Evolutionary conservation across 2,797 vertebrate species (phyloP), one percentile per base, ranked within the genome.

Genomic region (Hozukius guyotensis): DNA sequence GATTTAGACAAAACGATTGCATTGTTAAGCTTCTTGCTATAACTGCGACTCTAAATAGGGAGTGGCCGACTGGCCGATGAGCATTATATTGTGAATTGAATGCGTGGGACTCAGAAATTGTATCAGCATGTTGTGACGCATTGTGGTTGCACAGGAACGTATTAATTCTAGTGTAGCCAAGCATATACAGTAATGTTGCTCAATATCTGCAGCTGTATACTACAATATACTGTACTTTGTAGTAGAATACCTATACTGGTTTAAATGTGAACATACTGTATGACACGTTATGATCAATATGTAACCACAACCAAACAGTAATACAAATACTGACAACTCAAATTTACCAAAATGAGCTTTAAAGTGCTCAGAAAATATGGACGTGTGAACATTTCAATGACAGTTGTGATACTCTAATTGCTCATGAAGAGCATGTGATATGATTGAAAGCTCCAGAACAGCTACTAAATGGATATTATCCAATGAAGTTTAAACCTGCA

Each of bases 81-180:
- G 56, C n/a, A 16, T 31, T 32, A 36, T 11, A 4, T 20, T 63
- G 27, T 3, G 5, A 71, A 29, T 29, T 53, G 27, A 42, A 67
- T 12, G 1, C 6, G 2, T 29, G 52, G 29, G 64, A 59, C 16
- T 75, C 20, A 25, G 67, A 38, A 6, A 12, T 29, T 75, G 34
- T 36, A 61, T n/a, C 8, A 1, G 75, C 81, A 76, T 75, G 82
- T 64, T 66, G 31, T n/a, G 16, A 52, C 31, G n/a, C 27, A 60
- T 64, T 71, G 62, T 24, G 2, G 24, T 34, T 57, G 38, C 61
- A 57, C 68, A 59, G 13, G 3, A 27, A 38, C 29, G 11, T 18
- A 65, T 52, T 71, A 55, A 68, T 38, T 63, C 10, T 18, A 14
- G 3, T 46, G 7, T 42, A 66, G n/a, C 20, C 31, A 32, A 52